Conservation (phyloP, 2,797 vertebrate genomes). For the Neosilurus hyrtlii region DNA sequence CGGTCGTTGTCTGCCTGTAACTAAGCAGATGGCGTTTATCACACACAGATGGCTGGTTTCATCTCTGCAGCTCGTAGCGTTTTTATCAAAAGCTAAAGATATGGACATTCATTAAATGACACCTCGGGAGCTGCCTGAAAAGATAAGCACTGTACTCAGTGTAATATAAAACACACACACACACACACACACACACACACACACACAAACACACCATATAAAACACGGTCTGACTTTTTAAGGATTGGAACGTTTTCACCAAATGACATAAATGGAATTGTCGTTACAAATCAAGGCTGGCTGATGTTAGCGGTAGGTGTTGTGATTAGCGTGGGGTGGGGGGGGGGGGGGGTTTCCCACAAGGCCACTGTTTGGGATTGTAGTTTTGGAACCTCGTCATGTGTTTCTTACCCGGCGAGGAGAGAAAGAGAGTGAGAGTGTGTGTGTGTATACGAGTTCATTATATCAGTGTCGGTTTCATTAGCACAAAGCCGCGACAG, state of each 20-base stretch:
- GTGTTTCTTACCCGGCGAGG: not conserved
- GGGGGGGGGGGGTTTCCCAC: not conserved
- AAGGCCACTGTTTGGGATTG: not conserved
- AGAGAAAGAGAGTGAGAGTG: not conserved
- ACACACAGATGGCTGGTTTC: constrained; percentile 52
- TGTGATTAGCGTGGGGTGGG: not conserved
- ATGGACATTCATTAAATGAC: constrained; percentile 44
- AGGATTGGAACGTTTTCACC: not conserved
- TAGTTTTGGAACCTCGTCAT: not conserved
- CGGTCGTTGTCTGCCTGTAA: constrained; percentile 36
- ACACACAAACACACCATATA: not conserved
- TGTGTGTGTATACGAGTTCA: not conserved
- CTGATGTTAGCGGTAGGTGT: no score
- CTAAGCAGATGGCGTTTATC: constrained; percentile 54
- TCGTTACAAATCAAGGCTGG: not conserved
- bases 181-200: not conserved
- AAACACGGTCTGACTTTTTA: not conserved
- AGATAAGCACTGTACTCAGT: constrained; percentile 8
- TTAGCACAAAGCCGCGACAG: not conserved
- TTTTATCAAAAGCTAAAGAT: constrained; percentile 43
- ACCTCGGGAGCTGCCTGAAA: constrained; percentile 30
- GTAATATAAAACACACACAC: not conserved
- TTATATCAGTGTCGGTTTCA: not conserved
- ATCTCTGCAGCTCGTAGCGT: constrained; percentile 42
- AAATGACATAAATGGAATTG: not conserved